A percentile compares a stretch with the other conserved stretches of the same genome.
These are phyloP conservation scores for Mastigias papua DNA, from an alignment of 30 jellyfish, hydroid and myxozoan species.

Conservation along the genomic window DNA sequence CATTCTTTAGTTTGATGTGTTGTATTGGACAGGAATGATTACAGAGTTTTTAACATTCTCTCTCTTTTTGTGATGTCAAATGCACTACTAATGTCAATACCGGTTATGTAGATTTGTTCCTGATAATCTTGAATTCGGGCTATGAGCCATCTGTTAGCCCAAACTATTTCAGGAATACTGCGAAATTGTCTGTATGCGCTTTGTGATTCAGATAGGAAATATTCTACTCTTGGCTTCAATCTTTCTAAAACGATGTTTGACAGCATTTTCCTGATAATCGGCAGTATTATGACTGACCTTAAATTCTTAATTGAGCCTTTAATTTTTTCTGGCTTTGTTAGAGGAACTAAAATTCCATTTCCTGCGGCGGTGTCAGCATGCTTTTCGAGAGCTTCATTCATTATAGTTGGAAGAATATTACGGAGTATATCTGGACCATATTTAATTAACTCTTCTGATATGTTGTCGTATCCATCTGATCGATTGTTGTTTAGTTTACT, in stretches of 20 bases:
- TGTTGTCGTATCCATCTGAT: conserved; percentile 30
- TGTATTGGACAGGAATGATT: conserved; percentile 6
- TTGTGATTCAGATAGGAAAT: conserved; percentile 54
- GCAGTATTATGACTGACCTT: conserved; percentile 51
- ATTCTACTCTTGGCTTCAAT: conserved; percentile 42
- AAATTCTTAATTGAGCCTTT: conserved; percentile 55
- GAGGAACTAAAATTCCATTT: conserved; percentile 7
- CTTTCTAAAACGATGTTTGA: conserved; percentile 45
- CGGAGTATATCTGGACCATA: conserved; percentile 55
- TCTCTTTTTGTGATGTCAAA: conserved; percentile 42
- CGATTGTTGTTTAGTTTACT: conserved; percentile 16
- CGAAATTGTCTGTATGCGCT: conserved; percentile 53
- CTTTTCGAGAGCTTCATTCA: conserved; percentile 43
- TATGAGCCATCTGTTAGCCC: conserved; percentile 75
- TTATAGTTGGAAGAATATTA: conserved; percentile 34
- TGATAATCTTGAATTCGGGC: conserved; percentile 57
- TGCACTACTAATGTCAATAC: conserved; percentile 51
- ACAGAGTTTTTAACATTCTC: conserved; percentile 25
- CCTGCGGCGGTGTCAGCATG: conserved; percentile 55
- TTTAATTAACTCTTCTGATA: conserved; percentile 11
- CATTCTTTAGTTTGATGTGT: conserved; percentile 25
- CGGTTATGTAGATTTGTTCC: conserved; percentile 33
- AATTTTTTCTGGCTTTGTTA: conserved; percentile 57
- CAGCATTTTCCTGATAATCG: conserved; percentile 48
- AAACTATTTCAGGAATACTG: conserved; percentile 56